Conservation (phyloP, 2,888 invertebrate species). For the Drosophila percnosoma region DNA sequence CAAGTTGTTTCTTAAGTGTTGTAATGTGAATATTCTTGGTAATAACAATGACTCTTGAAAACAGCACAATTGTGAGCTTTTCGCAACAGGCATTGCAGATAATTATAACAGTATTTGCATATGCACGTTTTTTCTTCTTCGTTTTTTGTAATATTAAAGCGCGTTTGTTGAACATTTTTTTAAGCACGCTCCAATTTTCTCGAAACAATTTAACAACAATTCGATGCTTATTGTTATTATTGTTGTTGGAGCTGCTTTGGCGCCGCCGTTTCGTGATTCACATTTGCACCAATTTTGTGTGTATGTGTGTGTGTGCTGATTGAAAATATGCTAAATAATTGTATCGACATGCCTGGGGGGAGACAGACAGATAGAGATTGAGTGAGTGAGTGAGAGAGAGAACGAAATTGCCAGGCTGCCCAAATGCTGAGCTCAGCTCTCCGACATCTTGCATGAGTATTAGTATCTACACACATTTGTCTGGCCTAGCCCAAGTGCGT, state of each 20-base stretch:
- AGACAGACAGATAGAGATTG: not conserved
- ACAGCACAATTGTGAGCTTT: not conserved
- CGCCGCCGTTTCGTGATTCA: conserved; percentile 46
- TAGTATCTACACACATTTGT: conserved; percentile 24
- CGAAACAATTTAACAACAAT: conserved; percentile 33
- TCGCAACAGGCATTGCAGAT: too few species aligned
- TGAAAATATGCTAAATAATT: conserved; percentile 78
- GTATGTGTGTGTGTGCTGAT: conserved; percentile 39
- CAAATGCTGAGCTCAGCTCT: conserved; percentile 53
- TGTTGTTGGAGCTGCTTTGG: conserved; percentile 28
- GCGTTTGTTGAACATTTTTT: conserved; percentile 1
- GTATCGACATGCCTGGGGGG: conserved; percentile 53
- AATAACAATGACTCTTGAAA: not conserved
- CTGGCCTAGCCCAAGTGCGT: conserved; percentile 20
- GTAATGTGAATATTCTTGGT: not conserved
- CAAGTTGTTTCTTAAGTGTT: not conserved
- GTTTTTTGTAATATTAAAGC: not conserved
- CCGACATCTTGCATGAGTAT: conserved; percentile 17
- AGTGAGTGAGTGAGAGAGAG: not conserved
- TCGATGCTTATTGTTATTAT: conserved; percentile 25
- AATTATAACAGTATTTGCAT: conserved; percentile 1
- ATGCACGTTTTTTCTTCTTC: not conserved
- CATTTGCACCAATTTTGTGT: conserved; percentile 33
- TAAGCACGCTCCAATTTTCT: conserved; percentile 13
- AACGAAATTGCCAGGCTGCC: conserved; percentile 40